Conservation (phyloP, 2,113 vertebrate genomes). For the Barnardius zonarius region DNA sequence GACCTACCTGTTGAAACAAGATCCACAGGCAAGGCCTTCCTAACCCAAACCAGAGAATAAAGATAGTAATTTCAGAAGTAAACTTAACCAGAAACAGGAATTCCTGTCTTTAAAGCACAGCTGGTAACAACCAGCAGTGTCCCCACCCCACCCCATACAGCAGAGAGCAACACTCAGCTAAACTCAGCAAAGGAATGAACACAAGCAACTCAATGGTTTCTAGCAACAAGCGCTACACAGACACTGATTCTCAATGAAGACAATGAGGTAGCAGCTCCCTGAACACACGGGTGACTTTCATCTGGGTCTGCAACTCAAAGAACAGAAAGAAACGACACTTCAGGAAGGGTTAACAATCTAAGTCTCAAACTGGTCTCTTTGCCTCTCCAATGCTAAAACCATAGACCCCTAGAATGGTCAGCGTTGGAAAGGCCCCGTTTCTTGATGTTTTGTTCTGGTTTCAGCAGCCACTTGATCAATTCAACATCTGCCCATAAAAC, state of each 20-base stretch:
- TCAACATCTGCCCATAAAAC: slow-evolving; percentile 19
- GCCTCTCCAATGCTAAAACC: not conserved
- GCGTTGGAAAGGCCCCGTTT: not conserved
- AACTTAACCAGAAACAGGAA: not conserved
- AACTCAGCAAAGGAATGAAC: not conserved
- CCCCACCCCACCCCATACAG: not conserved
- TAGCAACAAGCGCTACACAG: not conserved
- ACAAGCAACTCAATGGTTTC: not conserved
- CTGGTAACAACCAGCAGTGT: not conserved
- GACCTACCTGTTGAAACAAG: not conserved
- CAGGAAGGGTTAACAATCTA: not conserved
- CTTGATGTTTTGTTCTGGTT: not conserved
- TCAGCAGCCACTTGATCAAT: not conserved
- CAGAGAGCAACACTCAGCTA: not conserved
- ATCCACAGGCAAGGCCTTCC: not conserved
- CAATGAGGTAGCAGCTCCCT: not conserved
- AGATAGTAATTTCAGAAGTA: not conserved
- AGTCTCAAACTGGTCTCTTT: not conserved
- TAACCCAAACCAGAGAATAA: not conserved
- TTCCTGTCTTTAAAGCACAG: not conserved
- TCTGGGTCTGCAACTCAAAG: not conserved
- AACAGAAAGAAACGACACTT: not conserved
- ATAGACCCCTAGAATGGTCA: not conserved
- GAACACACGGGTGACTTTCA: not conserved
- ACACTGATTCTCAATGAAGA: not conserved